Evolutionary conservation across 2,113 vertebrate genomes (phyloP).

Genomic region (Nothobranchius kuhntae): DNA sequence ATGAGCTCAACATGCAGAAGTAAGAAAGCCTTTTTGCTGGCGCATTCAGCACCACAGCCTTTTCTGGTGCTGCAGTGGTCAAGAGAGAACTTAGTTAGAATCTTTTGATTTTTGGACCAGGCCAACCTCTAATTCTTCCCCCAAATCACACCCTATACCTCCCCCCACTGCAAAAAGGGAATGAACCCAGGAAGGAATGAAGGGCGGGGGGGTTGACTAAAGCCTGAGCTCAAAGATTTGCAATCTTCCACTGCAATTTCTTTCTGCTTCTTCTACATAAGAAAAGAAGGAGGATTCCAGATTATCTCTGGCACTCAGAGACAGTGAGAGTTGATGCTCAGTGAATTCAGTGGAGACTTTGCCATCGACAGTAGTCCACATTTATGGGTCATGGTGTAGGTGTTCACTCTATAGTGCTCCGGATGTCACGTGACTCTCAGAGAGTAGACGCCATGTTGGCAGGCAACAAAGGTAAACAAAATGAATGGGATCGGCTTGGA

Average conservation of each 20-base stretch:
- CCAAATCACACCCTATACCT: slow-evolving; percentile 5
- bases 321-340: slow-evolving; percentile 61
- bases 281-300: slow-evolving; percentile 81
- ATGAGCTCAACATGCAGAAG: slow-evolving; percentile 70
- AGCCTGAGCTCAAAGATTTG: slow-evolving; percentile 68
- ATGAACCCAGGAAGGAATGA: slow-evolving; percentile 11
- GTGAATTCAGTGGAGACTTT: slow-evolving; percentile 67
- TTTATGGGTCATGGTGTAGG: slow-evolving; percentile 24
- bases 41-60: slow-evolving; percentile 44
- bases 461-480: too few species aligned
- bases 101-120: slow-evolving; percentile 27
- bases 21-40: slow-evolving; percentile 76
- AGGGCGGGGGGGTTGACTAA: slow-evolving; percentile 37
- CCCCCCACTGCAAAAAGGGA: slow-evolving; percentile 5
- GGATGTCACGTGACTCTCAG: too few species aligned
- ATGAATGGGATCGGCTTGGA: too few species aligned
- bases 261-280: slow-evolving; percentile 66
- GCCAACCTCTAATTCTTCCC: slow-evolving; percentile 16
- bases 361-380: slow-evolving; percentile 58
- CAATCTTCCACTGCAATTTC: slow-evolving; percentile 61
- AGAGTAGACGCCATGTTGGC: too few species aligned
- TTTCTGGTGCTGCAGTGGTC: slow-evolving; percentile 59
- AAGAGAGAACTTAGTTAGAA: slow-evolving; percentile 37
- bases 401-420: not conserved
- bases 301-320: slow-evolving; percentile 77